Percentiles rank a stretch among this genome's conserved stretches.
Conservation (phyloP, 2,888 invertebrate genomes). For the Chrysina gloriosa region DNA sequence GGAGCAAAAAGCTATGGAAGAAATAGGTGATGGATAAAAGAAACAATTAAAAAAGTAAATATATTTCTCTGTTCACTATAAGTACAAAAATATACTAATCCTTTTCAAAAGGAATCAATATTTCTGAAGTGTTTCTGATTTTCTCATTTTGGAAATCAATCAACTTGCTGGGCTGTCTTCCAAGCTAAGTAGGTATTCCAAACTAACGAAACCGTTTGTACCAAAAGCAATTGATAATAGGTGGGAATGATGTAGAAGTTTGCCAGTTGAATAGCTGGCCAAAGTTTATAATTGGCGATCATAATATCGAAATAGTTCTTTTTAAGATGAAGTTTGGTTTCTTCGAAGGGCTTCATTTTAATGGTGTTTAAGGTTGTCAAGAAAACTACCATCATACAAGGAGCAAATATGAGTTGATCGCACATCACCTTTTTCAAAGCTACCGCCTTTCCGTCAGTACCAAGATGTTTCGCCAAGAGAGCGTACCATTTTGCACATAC, state of each 20-base stretch:
- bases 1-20: too few species aligned
- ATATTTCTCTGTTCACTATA: too few species aligned
- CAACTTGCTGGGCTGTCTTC: constrained; percentile 65
- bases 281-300: constrained; percentile 77
- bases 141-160: background rate
- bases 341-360: constrained; percentile 69
- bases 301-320: constrained; percentile 74
- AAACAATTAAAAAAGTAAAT: too few species aligned
- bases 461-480: constrained; percentile 71
- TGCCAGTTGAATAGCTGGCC: constrained; percentile 86
- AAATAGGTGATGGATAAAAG: too few species aligned
- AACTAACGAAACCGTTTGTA: constrained; percentile 80
- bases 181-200: constrained; percentile 91
- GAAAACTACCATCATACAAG: constrained; percentile 72
- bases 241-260: constrained; percentile 89
- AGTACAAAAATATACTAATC: too few species aligned
- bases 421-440: constrained; percentile 76
- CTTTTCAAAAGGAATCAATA: too few species aligned
- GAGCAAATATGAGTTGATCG: constrained; percentile 82
- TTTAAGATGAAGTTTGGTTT: constrained; percentile 68
- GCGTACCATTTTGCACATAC: constrained; percentile 78
- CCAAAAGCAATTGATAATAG: constrained; percentile 83
- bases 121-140: too few species aligned
- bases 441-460: constrained; percentile 66
- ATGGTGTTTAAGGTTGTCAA: constrained; percentile 69